Evolutionary conservation across 2,113 vertebrate species (phyloP).

Genomic region (Nycticryphes semicollaris): DNA sequence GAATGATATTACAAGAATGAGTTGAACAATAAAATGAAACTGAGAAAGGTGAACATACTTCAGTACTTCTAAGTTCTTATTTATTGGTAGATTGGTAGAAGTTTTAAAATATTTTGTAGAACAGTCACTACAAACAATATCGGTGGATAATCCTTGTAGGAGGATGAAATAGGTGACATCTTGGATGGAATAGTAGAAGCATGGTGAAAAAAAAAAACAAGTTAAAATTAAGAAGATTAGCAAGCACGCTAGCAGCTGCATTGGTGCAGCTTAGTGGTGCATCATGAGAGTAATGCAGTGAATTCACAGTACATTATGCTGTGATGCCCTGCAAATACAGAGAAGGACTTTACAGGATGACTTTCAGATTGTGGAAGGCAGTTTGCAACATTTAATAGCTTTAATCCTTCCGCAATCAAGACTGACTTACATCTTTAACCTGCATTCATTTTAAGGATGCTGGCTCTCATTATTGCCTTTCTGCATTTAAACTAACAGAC

Average conservation of each 20-base stretch:
- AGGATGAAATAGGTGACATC: neutral
- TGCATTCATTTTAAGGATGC: neutral
- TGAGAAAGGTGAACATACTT: neutral
- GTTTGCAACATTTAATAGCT: neutral
- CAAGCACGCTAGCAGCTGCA: neutral
- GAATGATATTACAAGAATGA: neutral
- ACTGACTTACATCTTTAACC: neutral
- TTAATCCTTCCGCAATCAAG: neutral
- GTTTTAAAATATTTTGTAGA: neutral
- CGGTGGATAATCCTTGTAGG: neutral
- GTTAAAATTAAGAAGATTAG: neutral
- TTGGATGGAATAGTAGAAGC: neutral
- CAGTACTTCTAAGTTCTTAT: neutral
- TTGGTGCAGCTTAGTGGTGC: neutral
- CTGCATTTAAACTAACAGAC: neutral
- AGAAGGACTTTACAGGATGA: neutral
- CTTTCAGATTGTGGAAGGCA: neutral
- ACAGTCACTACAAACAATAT: neutral
- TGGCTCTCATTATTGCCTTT: neutral
- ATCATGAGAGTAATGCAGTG: neutral
- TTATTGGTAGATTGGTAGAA: neutral
- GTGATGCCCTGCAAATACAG: neutral
- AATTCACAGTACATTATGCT: neutral
- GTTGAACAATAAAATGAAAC: neutral
- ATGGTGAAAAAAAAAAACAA: neutral